phyloP scores from a whole-genome alignment of 2,888 invertebrate species.

The Mythimna impura region DNA sequence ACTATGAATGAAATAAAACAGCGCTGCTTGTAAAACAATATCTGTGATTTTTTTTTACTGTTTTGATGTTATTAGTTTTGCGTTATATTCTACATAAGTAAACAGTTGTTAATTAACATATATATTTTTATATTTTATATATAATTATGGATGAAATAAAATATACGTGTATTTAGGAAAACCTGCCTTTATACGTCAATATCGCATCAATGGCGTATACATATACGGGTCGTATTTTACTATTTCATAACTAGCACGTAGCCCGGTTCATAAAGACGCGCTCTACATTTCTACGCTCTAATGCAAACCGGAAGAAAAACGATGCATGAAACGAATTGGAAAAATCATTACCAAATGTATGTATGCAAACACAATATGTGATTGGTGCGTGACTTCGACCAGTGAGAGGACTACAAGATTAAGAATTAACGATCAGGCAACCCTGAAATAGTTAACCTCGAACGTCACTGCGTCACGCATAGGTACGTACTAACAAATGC shows the following conservation, averaged over 20 bases:
- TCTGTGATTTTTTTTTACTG: conserved; percentile 24
- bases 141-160: conserved; percentile 4
- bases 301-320: conserved; percentile 7
- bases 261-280: background rate
- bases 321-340: conserved; percentile 8
- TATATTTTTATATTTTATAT: conserved; percentile 28
- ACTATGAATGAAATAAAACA: conserved; percentile 51
- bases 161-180: background rate
- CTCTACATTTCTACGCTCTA: background rate
- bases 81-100: conserved; percentile 16
- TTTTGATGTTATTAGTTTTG: conserved; percentile 28
- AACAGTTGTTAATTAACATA: conserved; percentile 40
- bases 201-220: no score
- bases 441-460: conserved; percentile 84
- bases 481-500: conserved; percentile 74
- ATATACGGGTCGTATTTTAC: background rate
- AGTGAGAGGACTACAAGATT: conserved; percentile 79
- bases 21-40: conserved; percentile 28
- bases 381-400: conserved; percentile 79
- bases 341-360: conserved; percentile 59
- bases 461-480: conserved; percentile 83
- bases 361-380: conserved; percentile 70
- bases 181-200: conserved; percentile 3
- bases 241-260: background rate
- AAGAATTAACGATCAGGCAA: conserved; percentile 81